Evolutionary conservation across 1,140 invertebrate genomes (phyloP), one percentile per base, ranked within the genome.

Genomic region (Trichoplusia ni): DNA sequence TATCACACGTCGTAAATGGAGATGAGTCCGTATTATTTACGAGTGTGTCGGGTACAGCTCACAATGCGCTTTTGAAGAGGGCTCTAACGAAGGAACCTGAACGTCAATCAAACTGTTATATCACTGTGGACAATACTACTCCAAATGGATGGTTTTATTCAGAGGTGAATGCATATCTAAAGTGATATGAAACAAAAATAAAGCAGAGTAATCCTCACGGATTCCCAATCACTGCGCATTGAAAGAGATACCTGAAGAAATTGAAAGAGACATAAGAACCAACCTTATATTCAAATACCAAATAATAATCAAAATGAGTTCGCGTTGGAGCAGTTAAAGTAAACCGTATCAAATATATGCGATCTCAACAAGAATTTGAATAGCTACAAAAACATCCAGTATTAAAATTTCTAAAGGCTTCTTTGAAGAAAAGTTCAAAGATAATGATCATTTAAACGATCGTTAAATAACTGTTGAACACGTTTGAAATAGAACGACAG

Each of bases 1-100:
- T 79, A 77, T 77, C 74, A 74, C 72, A 73, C 63, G 63, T 77
- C 75, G 54, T 80, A 77, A 80, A 76, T 62, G 47, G 58, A 71
- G 49, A 69, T 64, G 67, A 71, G 61, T 35, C 31, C 9, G 63
- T 62, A 70, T 73, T 73, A 67, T 70, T 63, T 68, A 65, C 47
- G 51, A 60, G 60, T 49, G 51, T 46, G 9, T 37, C 44, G 19
- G 25, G 31, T 27, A 40, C 9, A 53, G 35, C 71, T 67, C 68
- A 79, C 68, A 46, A 64, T 69, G 47, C 51, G 56, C 67, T 64
- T 60, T 66, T 73, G 67, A 73, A 73, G 67, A 71, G 73, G 64
- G 46, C 60, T 64, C 64, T 75, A 75, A 75, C 70, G 73, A 75
- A 76, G 63, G 71, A 66, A 58, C 66, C 63, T 62, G 14, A 37